A percentile compares a stretch with the other conserved stretches of the same genome.
phyloP scores from a whole-genome alignment of 2,888 invertebrate genomes.

The Xanthia togata region DNA sequence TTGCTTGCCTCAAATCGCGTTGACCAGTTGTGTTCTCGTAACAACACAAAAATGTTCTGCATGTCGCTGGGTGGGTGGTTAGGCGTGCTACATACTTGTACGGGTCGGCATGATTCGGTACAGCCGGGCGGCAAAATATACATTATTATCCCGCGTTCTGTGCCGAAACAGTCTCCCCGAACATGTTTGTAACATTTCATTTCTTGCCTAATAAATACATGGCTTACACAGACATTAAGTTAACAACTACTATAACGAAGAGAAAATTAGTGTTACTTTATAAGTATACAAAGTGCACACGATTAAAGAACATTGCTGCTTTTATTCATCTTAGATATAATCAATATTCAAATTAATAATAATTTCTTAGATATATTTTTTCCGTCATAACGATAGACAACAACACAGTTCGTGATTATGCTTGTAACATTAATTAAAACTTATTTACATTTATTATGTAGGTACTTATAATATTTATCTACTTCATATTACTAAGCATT shows the following conservation, averaged over 20 bases:
- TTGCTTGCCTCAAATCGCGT: background rate
- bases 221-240: conserved; percentile 24
- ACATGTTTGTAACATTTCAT: background rate
- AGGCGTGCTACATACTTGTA: background rate
- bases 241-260: conserved; percentile 41
- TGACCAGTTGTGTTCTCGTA: background rate
- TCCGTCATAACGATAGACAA: conserved; percentile 18
- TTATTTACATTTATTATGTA: conserved; percentile 46
- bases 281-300: conserved; percentile 52
- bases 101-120: background rate
- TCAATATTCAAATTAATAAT: background rate
- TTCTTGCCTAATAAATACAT: conserved; percentile 27
- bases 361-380: background rate
- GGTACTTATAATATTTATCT: conserved; percentile 26
- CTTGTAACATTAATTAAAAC: conserved; percentile 23
- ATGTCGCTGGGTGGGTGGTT: background rate
- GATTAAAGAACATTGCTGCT: conserved; percentile 19
- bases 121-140: background rate
- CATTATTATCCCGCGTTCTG: too few species aligned
- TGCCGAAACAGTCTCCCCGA: background rate
- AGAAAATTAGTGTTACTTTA: conserved; percentile 34
- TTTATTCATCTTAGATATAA: conserved; percentile 24
- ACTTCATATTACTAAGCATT: conserved; percentile 56
- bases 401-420: conserved; percentile 14
- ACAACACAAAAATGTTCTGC: background rate